Base-by-base conservation (phyloP, 2,113 vertebrate genomes). In the Chinchilla lanigera region DNA sequence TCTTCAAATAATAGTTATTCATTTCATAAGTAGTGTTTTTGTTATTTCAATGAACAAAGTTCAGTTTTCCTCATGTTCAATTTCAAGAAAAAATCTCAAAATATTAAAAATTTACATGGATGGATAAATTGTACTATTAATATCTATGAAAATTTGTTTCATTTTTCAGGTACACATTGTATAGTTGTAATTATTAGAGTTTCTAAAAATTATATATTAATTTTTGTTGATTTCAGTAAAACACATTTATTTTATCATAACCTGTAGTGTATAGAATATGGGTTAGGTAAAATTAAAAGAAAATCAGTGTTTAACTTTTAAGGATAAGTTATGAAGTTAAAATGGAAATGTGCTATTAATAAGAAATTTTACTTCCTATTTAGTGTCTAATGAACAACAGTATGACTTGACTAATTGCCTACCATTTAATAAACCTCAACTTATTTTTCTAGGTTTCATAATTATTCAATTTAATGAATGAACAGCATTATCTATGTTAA, bases 51-150 rank as follows among this genome's bases (percentile, higher is more conserved):
- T 94, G 60, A 65, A 80, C 61, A 50, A 93, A 89, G 35, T 81
- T 85, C 20, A 44, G 44, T 75, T 75, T 54, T 93, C 94, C 95
- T 94, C 60, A 75, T 75, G 94, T 97, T 94, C 54, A 86, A 67
- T 93, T 96, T 94, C 65, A 95, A 92, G 94, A 96, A 91, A 88
- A 22, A 93, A 90, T 94, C 44, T 75, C 28, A 75, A 97, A 96
- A 95, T 92, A 89, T 92, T 95, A 87, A 97, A 96, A 33, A 8
- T 41, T 86, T 96, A 96, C 63, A 88, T 93, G 24, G 78, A 89
- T 77, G 58, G 82, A 63, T 47, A 13, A 93, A 44, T 92, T 84
- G 41, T 91, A 67, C 88, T 95, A 5, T 87, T 33, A 93, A 83
- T 96, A 61, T 20, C 16, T 93, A 19, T 80, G 92, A 69, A 38